Evolutionary conservation across 1,140 invertebrate species (phyloP).

Genomic region (Bactericera cockerelli): DNA sequence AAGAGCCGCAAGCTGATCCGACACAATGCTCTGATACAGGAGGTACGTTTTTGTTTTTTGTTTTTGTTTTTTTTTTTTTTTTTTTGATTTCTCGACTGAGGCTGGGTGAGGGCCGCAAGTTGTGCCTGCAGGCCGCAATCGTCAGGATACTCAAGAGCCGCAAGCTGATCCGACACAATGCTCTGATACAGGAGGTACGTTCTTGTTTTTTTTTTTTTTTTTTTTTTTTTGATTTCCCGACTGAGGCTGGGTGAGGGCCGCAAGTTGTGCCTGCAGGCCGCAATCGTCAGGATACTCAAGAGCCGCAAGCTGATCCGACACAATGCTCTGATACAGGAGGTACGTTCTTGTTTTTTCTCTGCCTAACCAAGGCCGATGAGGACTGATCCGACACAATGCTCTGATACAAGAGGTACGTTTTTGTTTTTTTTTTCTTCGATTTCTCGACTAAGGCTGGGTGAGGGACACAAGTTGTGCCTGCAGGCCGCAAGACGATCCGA

Average conservation of each 20-base stretch:
- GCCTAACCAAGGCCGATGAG: slow-evolving; percentile 69
- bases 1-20: slow-evolving; percentile 77
- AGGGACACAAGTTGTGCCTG: slow-evolving; percentile 92
- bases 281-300: slow-evolving; percentile 90
- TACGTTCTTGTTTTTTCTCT: slow-evolving; percentile 31
- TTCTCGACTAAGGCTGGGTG: too few species aligned
- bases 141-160: slow-evolving; percentile 92
- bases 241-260: slow-evolving; percentile 44
- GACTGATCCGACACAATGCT: slow-evolving; percentile 77
- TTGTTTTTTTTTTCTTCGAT: too few species aligned
- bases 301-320: slow-evolving; percentile 76
- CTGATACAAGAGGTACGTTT: slow-evolving; percentile 79
- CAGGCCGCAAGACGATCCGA: slow-evolving; percentile 83
- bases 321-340: slow-evolving; percentile 88
- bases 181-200: slow-evolving; percentile 83
- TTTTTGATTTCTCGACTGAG: too few species aligned
- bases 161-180: slow-evolving; percentile 82
- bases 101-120: slow-evolving; percentile 94
- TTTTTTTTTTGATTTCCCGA: not conserved
- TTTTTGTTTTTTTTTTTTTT: too few species aligned
- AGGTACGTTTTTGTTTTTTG: slow-evolving; percentile 49
- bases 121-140: slow-evolving; percentile 92
- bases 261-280: slow-evolving; percentile 93
- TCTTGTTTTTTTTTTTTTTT: not conserved
- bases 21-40: slow-evolving; percentile 87